Evolutionary conservation across 2,113 vertebrate species (phyloP).

Genomic region (Egretta garzetta): DNA sequence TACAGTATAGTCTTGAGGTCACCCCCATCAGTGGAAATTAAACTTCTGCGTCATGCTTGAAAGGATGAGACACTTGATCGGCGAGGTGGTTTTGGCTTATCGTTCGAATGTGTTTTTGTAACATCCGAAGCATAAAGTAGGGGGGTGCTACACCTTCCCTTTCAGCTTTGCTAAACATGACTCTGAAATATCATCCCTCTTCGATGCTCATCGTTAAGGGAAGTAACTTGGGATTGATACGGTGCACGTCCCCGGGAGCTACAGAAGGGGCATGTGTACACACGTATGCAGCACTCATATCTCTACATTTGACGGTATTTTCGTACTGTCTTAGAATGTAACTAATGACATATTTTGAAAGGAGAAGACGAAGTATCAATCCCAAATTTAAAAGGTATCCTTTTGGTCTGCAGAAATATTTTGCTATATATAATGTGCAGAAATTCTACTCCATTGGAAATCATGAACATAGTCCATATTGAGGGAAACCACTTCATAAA

Average conservation of each 20-base stretch:
- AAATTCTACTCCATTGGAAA: neutral
- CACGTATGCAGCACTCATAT: neutral
- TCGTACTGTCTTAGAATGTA: neutral
- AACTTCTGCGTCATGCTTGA: constrained; percentile 36
- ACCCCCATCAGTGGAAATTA: neutral
- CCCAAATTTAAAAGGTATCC: neutral
- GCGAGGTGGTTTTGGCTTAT: neutral
- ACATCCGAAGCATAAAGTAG: neutral
- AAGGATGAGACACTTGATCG: neutral
- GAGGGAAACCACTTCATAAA: neutral
- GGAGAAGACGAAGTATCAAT: neutral
- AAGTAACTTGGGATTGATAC: neutral
- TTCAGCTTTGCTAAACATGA: neutral
- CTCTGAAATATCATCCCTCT: neutral
- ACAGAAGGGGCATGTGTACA: neutral
- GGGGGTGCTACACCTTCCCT: neutral
- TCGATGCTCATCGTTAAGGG: neutral
- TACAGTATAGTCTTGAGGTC: neutral
- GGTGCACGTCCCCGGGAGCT: neutral
- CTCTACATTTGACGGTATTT: neutral
- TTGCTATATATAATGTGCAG: neutral
- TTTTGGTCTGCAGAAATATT: neutral
- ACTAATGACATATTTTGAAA: neutral
- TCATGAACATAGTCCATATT: neutral
- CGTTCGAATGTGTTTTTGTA: neutral